phyloP scores from a whole-genome alignment of 2,888 invertebrate genomes.

The Metellina segmentata region DNA sequence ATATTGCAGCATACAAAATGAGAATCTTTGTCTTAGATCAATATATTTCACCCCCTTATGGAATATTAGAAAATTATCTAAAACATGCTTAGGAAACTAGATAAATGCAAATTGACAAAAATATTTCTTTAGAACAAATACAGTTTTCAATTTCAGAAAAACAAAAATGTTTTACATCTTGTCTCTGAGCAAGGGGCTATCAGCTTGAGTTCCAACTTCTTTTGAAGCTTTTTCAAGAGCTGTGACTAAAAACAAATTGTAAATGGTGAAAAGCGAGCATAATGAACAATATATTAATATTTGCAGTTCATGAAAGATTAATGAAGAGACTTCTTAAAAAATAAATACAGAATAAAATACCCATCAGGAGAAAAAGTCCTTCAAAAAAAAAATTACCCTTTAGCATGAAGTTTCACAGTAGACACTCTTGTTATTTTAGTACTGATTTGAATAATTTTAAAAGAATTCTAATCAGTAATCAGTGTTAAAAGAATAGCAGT shows the following conservation, averaged over 20 bases:
- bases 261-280: not conserved
- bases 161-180: conserved; percentile 84
- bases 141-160: not conserved
- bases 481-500: too few relatives aligned
- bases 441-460: too few relatives aligned
- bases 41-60: not conserved
- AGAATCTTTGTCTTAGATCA: too few relatives aligned
- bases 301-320: not conserved
- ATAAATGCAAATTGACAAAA: not conserved
- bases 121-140: not conserved
- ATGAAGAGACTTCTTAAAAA: not conserved
- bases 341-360: not conserved
- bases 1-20: too few relatives aligned
- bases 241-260: conserved; percentile 39
- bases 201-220: conserved; percentile 88
- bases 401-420: too few relatives aligned
- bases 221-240: conserved; percentile 87
- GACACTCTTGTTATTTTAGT: too few relatives aligned
- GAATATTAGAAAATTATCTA: not conserved
- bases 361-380: too few relatives aligned
- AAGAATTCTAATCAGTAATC: too few relatives aligned
- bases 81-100: not conserved
- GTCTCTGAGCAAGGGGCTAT: conserved; percentile 86
- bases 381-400: too few relatives aligned
- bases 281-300: not conserved